Evolutionary conservation across 2,797 vertebrate genomes (phyloP).

Genomic region (Sternotherus odoratus): DNA sequence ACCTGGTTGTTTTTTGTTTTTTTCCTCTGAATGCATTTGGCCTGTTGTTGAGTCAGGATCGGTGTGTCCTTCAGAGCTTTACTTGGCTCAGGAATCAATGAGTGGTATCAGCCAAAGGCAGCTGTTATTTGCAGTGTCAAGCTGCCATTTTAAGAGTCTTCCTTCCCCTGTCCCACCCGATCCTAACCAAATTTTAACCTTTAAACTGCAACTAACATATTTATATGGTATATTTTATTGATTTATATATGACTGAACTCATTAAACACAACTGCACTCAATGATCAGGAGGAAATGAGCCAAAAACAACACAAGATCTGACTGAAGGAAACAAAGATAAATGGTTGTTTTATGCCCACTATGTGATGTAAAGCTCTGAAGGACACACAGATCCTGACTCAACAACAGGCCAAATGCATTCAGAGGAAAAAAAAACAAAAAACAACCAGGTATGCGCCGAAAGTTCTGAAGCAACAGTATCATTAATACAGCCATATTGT

Average conservation of each 20-base stretch:
- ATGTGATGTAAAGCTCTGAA: no score
- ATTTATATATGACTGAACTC: conserved; percentile 53
- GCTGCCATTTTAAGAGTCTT: conserved; percentile 1
- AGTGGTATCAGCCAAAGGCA: background rate
- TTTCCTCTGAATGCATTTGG: background rate
- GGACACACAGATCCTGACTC: background rate
- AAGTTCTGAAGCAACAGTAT: background rate
- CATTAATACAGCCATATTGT: background rate
- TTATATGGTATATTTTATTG: conserved; percentile 51
- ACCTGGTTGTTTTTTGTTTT: background rate
- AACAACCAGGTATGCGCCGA: background rate
- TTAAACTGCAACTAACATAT: conserved; percentile 52
- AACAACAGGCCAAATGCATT: background rate
- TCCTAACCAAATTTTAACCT: conserved; percentile 46
- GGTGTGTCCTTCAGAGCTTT: background rate
- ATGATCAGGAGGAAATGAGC: conserved; percentile 34
- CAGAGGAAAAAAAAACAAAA: background rate
- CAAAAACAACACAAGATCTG: conserved; percentile 16
- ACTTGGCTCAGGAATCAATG: background rate
- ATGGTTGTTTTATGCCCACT: background rate
- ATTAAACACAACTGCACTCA: conserved; percentile 46
- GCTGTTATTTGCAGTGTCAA: background rate
- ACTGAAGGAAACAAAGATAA: conserved; percentile 23
- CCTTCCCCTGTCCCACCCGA: no score
- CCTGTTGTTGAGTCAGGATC: background rate